Evolutionary conservation across 1,140 invertebrate genomes (phyloP).

Genomic region (Aphidius gifuensis): DNA sequence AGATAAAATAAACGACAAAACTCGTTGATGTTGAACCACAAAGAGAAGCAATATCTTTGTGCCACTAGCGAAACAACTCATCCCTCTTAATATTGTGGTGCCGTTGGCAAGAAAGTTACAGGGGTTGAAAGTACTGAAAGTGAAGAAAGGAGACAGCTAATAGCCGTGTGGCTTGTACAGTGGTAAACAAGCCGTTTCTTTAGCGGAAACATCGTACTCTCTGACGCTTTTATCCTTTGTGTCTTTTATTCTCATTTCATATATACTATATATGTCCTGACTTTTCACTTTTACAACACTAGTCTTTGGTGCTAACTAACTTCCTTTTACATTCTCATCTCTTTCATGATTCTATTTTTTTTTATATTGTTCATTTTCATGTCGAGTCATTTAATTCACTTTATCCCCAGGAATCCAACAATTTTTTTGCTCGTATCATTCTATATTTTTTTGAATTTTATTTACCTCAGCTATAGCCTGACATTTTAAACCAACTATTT

Average conservation of each 20-base stretch:
- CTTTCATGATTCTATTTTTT: no score
- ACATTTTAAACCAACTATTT: no score
- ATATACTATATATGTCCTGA: conserved; percentile 17
- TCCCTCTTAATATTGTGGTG: background rate
- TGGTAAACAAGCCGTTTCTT: conserved; percentile 43
- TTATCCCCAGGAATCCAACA: background rate
- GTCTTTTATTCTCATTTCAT: background rate
- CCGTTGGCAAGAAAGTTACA: conserved; percentile 3
- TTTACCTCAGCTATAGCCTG: no score
- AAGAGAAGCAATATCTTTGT: conserved; percentile 45
- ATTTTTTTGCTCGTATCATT: background rate
- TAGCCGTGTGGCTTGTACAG: conserved; percentile 26
- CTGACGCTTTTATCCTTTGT: conserved; percentile 23
- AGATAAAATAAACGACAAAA: conserved; percentile 50
- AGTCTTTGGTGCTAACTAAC: background rate
- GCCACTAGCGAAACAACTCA: background rate
- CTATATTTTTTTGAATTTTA: no score
- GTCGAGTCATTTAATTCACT: conserved; percentile 2
- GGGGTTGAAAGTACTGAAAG: background rate
- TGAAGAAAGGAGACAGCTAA: conserved; percentile 32
- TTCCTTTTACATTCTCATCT: no score
- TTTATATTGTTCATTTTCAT: no score
- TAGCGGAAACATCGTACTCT: conserved; percentile 34
- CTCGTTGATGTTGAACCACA: conserved; percentile 32
- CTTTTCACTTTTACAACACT: conserved; percentile 13